Evolutionary conservation across 2,888 invertebrate genomes (phyloP), one percentile per base, ranked within the genome.

Genomic region (Orchestes rusci): DNA sequence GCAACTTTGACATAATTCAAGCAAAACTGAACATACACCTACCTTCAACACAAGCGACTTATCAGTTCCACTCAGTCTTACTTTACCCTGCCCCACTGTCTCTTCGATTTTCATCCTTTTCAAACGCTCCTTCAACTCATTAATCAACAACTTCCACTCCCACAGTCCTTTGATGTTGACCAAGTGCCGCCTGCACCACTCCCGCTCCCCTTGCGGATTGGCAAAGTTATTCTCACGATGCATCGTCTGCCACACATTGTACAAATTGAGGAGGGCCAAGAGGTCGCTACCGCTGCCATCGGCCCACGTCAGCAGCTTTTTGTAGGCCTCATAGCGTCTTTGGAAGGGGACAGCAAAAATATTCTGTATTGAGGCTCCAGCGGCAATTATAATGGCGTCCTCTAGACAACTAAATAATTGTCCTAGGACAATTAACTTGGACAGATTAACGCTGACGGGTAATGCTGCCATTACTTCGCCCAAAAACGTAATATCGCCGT

Each of bases 401-500:
- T 87, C 82, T 5, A 95, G 67, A 30, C 88, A 78, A 41, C 88
- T 89, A 60, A 85, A 94, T 38, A 88, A 78, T 60, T 91, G 80
- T 0, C 95, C 95, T 2, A 95, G 70, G 45, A 91, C 72, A 44
- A 96, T 85, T 8, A 96, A 70, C 59, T 93, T 92, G 7, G 87
- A 77, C 3, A 91, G 67, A 43, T 77, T 77, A 18, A 92, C 82
- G 63, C 93, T 87, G 1, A 96, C 62, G 0, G 96, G 96, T 30
- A 96, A 67, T 29, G 70, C 70, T 0, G 88, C 81, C 82, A 94
- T 84, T 0, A 95, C 73, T 5, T 74, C 73, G 0, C 96, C 96
- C 54, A 95, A 69, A 65, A 82, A 85, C 0, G 94, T 94, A 33
- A 96, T 60, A 52, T 92, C 86, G 0, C 95, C 96, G 65, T 96